These are phyloP conservation scores for Drosophila oshimai DNA, from an alignment of 1,140 invertebrate species.

Conservation along the genomic window DNA sequence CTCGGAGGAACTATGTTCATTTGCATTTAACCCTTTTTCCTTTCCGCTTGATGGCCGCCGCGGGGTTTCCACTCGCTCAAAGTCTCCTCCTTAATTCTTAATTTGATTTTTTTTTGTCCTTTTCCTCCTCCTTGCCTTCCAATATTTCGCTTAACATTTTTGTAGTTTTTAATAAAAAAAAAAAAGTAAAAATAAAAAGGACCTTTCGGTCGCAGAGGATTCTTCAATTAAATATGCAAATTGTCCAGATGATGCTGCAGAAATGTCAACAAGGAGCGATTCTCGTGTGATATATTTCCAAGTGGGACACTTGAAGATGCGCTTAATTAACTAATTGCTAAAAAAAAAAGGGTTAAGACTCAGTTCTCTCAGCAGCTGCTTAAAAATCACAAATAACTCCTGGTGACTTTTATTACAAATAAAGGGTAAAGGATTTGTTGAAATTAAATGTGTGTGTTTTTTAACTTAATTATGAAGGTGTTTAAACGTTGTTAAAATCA, in stretches of 20 bases:
- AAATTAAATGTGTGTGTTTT: no score
- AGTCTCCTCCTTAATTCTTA: no score
- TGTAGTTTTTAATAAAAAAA: conserved; percentile 48
- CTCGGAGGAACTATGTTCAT: conserved; percentile 36
- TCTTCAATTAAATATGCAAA: conserved; percentile 78
- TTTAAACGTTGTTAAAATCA: no score
- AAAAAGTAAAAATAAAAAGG: conserved; percentile 9
- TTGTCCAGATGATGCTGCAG: conserved; percentile 65
- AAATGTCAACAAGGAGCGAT: conserved; percentile 51
- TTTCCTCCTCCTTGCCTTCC: conserved; percentile 6
- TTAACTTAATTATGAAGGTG: no score
- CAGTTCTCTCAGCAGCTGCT: neutral
- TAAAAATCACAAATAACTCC: neutral
- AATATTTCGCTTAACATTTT: conserved; percentile 27
- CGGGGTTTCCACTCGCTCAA: conserved; percentile 47
- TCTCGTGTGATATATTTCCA: conserved; percentile 49
- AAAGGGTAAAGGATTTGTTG: neutral
- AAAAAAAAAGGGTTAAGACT: no score
- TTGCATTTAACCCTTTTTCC: conserved; percentile 68
- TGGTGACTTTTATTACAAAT: neutral
- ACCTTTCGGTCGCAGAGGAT: neutral
- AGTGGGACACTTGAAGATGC: conserved; percentile 59
- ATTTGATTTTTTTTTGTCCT: neutral
- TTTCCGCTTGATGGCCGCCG: conserved; percentile 34
- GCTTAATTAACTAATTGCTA: conserved; percentile 76